phyloP scores from a whole-genome alignment of 2,888 invertebrate genomes.

The Cosmopolites sordidus region DNA sequence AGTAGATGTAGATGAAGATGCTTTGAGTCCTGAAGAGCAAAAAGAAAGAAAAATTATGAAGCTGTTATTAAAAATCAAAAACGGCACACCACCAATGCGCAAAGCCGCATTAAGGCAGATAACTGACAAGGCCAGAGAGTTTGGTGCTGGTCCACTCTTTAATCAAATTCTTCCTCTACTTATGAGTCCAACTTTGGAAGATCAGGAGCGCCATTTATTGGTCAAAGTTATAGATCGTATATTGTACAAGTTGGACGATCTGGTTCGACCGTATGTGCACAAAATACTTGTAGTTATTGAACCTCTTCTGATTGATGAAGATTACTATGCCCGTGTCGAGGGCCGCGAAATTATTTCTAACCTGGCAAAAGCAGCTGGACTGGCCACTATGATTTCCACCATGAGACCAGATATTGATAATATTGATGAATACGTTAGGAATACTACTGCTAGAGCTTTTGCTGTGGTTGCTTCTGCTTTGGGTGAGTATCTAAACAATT shows the following conservation, averaged over 20 bases:
- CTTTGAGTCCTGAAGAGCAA: constrained; percentile 91
- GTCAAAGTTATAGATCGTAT: constrained; percentile 99
- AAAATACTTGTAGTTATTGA: constrained; percentile 99
- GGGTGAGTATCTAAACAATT: constrained; percentile 26
- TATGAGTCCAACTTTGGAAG: constrained; percentile 99
- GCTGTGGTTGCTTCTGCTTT: constrained; percentile 99
- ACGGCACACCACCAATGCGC: constrained; percentile 99
- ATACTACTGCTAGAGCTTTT: constrained; percentile 98
- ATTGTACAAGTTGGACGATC: constrained; percentile 95
- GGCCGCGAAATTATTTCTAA: constrained; percentile 99
- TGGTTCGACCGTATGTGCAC: constrained; percentile 98
- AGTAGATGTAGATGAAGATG: constrained; percentile 96
- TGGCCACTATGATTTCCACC: constrained; percentile 99
- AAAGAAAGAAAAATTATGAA: constrained; percentile 99
- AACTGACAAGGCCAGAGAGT: constrained; percentile 97
- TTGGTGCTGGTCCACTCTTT: constrained; percentile 97
- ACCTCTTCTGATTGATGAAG: constrained; percentile 97
- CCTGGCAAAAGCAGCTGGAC: constrained; percentile 96
- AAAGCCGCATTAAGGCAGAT: constrained; percentile 97
- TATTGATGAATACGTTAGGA: constrained; percentile 98
- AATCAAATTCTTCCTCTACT: constrained; percentile 97
- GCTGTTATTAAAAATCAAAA: constrained; percentile 94
- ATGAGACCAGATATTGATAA: constrained; percentile 99
- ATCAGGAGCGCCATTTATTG: constrained; percentile 96
- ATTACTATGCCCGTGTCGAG: constrained; percentile 99